Conservation (phyloP, 2,113 vertebrate genomes). For the Harpagus bidentatus region DNA sequence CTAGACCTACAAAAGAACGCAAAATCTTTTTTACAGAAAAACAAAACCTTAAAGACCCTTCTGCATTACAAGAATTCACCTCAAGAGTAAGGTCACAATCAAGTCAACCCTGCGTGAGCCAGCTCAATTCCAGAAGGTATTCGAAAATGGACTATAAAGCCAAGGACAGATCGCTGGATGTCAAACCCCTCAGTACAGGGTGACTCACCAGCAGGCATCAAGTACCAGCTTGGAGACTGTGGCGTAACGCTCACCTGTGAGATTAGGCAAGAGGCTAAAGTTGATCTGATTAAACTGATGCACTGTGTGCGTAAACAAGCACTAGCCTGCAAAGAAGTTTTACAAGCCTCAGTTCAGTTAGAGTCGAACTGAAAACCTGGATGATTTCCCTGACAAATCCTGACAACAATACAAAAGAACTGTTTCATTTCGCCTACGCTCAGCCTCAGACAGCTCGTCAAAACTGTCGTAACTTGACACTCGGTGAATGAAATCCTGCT, state of each 20-base stretch:
- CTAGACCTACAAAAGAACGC: background rate
- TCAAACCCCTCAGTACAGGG: background rate
- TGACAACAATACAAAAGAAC: background rate
- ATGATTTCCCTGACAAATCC: background rate
- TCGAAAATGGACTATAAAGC: background rate
- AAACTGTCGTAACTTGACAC: background rate
- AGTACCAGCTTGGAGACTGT: background rate
- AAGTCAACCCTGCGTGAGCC: background rate
- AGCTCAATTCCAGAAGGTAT: background rate
- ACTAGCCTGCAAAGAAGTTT: background rate
- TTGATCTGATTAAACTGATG: background rate
- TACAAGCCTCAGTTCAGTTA: background rate
- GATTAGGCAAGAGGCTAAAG: background rate
- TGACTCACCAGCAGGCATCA: background rate
- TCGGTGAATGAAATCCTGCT: rapidly evolving
- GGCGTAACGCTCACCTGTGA: background rate
- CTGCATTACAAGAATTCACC: background rate
- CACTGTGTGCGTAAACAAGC: rapidly evolving
- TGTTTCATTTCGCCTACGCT: background rate
- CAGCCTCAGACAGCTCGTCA: background rate
- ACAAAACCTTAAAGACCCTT: background rate
- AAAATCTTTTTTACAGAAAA: background rate
- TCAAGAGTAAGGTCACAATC: background rate
- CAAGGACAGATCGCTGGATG: background rate
- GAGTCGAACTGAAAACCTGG: background rate